Evolutionary conservation across 2,888 invertebrate species (phyloP), one percentile per base, ranked within the genome.

Genomic region (Bombyx huttoni): DNA sequence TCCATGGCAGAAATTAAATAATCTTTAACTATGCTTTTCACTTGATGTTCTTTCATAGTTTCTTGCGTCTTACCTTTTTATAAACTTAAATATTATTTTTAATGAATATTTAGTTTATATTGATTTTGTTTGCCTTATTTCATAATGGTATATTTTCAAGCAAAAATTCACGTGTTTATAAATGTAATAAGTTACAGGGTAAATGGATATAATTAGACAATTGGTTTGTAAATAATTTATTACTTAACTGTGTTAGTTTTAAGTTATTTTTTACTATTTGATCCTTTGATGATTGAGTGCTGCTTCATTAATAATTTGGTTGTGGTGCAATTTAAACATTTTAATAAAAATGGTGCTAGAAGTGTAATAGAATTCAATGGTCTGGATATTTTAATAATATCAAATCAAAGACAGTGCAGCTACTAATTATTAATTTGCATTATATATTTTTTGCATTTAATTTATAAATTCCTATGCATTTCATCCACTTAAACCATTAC

Each of bases 241-340:
- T 0, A 40, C 12, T 40, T 40, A 40, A 40, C 40, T 40, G 7
- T 40, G 12, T 40, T 10, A 40, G 40, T 40, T 40, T 40, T 10
- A 40, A 12, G 9, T 40, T 10, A 40, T 5, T 40, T 40, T 40
- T 40, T 10, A 40, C 40, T 40, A 40, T 40, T 12, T 40, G 1
- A 40, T 40, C 12, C 40, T 40, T 10, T 40, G 8, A 40, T 10
- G 12, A 40, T 40, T 40, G 40, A 40, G 40, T 40, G 40, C 12
- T 40, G 40, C 12, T 56, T 55, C 58, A 54, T 51, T 57, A 51
- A 50, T 59, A 50, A 35, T 46, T 52, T 40, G 40, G 40, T 40
- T 40, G 12, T 10, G 40, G 40, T 40, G 40, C 40, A 40, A 10
- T 10, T 40, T 40, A 10, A 8, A 40, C 3, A 10, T 40, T 40